phyloP scores from a whole-genome alignment of 2,888 invertebrate genomes.

The Acleris cristana region DNA sequence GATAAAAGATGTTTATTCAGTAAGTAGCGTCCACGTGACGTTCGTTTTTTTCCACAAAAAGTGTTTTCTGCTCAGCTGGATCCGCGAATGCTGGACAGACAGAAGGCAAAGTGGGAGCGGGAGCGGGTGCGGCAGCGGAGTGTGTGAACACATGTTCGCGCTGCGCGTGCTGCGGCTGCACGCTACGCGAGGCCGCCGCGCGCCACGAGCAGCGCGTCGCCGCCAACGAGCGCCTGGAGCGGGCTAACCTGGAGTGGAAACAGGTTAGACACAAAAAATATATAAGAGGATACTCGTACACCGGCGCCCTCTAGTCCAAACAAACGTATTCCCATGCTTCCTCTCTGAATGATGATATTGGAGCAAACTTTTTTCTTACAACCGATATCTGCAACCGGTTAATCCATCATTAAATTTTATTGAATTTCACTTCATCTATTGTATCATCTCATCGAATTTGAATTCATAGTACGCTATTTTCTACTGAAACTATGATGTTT shows the following conservation, averaged over 20 bases:
- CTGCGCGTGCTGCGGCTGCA: slow-evolving; percentile 75
- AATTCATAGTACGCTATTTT: too few species aligned
- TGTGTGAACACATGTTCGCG: slow-evolving; percentile 57
- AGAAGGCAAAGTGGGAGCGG: slow-evolving; percentile 15
- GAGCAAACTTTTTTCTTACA: too few species aligned
- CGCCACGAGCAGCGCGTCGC: slow-evolving; percentile 90
- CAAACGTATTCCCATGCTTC: too few species aligned
- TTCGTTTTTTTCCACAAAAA: neutral
- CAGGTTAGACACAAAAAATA: slow-evolving; percentile 65
- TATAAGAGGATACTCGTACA: neutral
- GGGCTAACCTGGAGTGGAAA: slow-evolving; percentile 93
- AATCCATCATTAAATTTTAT: too few species aligned
- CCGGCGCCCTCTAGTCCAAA: too few species aligned
- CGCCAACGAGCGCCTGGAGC: slow-evolving; percentile 91
- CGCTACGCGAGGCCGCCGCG: slow-evolving; percentile 90
- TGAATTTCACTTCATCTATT: too few species aligned
- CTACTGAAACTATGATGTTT: too few species aligned
- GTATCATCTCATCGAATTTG: too few species aligned
- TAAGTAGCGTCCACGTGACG: too few species aligned
- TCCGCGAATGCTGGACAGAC: neutral
- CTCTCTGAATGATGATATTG: too few species aligned
- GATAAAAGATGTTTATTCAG: too few species aligned
- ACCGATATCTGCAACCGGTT: too few species aligned
- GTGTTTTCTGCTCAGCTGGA: neutral
- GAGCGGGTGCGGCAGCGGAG: slow-evolving; percentile 42